Conservation (phyloP, 2,888 invertebrate genomes). For the Caenorhabditis macrosperma region DNA sequence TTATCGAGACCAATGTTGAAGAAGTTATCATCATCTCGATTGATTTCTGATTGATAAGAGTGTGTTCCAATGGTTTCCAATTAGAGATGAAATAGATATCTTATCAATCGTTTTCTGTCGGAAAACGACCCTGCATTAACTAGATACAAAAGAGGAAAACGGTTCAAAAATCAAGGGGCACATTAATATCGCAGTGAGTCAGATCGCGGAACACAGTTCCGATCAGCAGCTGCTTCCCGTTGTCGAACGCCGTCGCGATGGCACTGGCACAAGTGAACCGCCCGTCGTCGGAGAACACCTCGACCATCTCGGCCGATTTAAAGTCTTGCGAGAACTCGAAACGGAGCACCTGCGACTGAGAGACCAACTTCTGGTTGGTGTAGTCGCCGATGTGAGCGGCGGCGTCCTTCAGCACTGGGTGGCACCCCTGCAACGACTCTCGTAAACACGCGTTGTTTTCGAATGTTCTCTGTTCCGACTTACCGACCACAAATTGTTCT, state of each 20-base stretch:
- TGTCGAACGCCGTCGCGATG: conserved; percentile 44
- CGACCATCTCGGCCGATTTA: conserved; percentile 55
- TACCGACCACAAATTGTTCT: conserved; percentile 60
- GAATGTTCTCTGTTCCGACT: not conserved
- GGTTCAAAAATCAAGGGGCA: conserved; percentile 40
- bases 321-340: conserved; percentile 59
- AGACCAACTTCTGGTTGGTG: conserved; percentile 21
- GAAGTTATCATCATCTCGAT: too few relatives aligned
- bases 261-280: conserved; percentile 55
- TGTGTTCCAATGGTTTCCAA: too few relatives aligned
- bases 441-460: not conserved
- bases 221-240: conserved; percentile 55
- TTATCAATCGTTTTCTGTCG: too few relatives aligned
- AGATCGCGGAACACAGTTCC: conserved; percentile 61
- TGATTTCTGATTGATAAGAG: too few relatives aligned
- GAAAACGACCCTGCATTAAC: not conserved
- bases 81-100: too few relatives aligned
- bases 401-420: conserved; percentile 60
- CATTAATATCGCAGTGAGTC: conserved; percentile 58
- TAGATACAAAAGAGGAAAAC: too few relatives aligned
- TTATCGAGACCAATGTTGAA: too few relatives aligned
- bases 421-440: conserved; percentile 62
- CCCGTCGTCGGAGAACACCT: conserved; percentile 64
- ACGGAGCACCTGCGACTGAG: conserved; percentile 64
- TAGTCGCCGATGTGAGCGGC: conserved; percentile 47